Evolutionary conservation across 2,888 invertebrate species (phyloP), one percentile per base, ranked within the genome.

Genomic region (Heliconius charithonia): DNA sequence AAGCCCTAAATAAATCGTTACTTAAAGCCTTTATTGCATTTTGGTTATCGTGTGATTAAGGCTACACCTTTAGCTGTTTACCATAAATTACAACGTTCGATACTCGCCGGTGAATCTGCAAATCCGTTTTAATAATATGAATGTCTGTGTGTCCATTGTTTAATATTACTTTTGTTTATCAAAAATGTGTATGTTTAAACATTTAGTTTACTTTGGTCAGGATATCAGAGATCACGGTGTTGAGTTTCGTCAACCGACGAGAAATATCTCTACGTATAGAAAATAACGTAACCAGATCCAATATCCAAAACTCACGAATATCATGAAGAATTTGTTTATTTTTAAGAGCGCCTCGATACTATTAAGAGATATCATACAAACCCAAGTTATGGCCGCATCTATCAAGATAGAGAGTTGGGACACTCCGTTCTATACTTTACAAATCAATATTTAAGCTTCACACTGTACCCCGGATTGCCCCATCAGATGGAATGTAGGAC

Each of bases 21-120:
- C 4, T 32, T 56, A 72, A 72, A 59, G 72, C 13, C 25, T 12
- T n/a, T 19, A 37, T 29, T 66, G 32, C 66, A 32, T 12, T 67
- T n/a, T 41, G n/a, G 67, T n/a, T 37, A 45, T 69, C 41, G 25
- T 25, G 69, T 69, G 25, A 69, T 69, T 69, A 69, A 16, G 25
- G 69, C 25, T 69, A 69, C 69, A 69, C 67, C 41, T 37, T 67
- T 67, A 41, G 41, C 37, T 67, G 25, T 37, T 67, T 67, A 67
- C 37, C 67, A 56, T 72, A 71, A 51, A 56, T 32, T 56, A 56
- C 25, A 56, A 72, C 32, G 59, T 32, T 72, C 59, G 59, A 72
- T 72, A 32, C 25, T 37, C 32, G 72, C 32, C n/a, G 32, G 72
- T 16, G 59, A 25, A 56, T 37, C 25, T 59, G 32, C 7, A 59